phyloP scores from a whole-genome alignment of 2,888 invertebrate species.

The Luffia ferchaultella region DNA sequence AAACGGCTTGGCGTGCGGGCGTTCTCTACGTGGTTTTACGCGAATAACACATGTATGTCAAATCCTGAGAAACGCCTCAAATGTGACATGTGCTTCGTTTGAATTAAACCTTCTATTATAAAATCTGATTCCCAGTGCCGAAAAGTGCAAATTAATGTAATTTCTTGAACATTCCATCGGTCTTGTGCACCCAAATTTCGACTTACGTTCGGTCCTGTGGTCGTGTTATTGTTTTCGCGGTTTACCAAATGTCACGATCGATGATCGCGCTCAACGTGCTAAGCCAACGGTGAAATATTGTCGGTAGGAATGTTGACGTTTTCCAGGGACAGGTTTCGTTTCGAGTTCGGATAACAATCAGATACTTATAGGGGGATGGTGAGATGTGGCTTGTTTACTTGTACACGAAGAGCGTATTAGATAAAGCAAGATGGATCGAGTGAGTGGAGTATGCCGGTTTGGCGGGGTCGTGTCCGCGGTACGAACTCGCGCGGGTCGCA shows the following conservation, averaged over 20 bases:
- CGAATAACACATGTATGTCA: slow-evolving; percentile 47
- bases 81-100: slow-evolving; percentile 42
- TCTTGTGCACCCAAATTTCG: slow-evolving; percentile 42
- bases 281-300: slow-evolving; percentile 26
- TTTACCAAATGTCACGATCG: slow-evolving; percentile 8
- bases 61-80: slow-evolving; percentile 43
- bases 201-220: slow-evolving; percentile 40
- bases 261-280: slow-evolving; percentile 25
- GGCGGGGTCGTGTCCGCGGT: slow-evolving; percentile 57
- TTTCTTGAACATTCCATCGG: slow-evolving; percentile 23
- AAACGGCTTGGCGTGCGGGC: slow-evolving; percentile 30
- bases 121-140: slow-evolving; percentile 25
- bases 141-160: slow-evolving; percentile 18
- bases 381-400: not conserved
- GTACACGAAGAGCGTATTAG: not conserved
- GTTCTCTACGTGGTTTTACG: slow-evolving; percentile 27
- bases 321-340: slow-evolving; percentile 18
- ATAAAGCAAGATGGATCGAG: slow-evolving; percentile 45
- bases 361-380: not conserved
- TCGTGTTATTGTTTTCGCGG: slow-evolving; percentile 38
- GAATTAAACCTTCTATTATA: slow-evolving; percentile 34
- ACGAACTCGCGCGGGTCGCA: slow-evolving; percentile 47
- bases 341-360: not conserved
- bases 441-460: slow-evolving; percentile 58
- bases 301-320: slow-evolving; percentile 28